Evolutionary conservation across 2,113 vertebrate genomes (phyloP).

Genomic region (Cynopterus brachyotis): DNA sequence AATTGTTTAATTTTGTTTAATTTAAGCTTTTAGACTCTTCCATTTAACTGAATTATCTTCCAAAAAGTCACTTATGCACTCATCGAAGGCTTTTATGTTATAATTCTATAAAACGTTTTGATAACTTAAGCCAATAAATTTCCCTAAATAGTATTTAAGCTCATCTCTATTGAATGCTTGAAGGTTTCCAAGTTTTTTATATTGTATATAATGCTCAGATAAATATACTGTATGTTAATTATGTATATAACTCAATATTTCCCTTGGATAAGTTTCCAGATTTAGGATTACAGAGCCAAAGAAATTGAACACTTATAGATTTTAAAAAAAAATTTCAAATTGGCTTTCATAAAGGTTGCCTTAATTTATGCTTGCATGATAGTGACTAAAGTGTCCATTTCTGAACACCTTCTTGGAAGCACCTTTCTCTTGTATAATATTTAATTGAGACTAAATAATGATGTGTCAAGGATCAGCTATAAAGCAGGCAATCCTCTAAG

Average conservation of each 20-base stretch:
- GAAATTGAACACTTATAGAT: neutral
- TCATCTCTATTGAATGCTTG: neutral
- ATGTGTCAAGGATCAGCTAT: neutral
- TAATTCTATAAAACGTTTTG: neutral
- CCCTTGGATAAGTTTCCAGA: neutral
- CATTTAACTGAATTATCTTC: neutral
- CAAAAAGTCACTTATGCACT: neutral
- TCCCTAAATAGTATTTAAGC: neutral
- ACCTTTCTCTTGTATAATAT: neutral
- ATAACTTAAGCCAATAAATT: neutral
- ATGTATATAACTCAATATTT: neutral
- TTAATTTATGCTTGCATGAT: neutral
- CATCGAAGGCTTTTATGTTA: neutral
- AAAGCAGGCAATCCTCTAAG: neutral
- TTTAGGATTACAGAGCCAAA: slow-evolving; percentile 8
- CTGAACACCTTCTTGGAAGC: neutral
- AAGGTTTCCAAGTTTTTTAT: slow-evolving; percentile 3
- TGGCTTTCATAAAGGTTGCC: neutral
- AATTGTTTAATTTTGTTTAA: neutral
- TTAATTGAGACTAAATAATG: neutral
- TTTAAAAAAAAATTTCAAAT: neutral
- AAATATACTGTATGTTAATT: neutral
- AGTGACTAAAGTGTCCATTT: neutral
- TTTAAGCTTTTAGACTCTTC: neutral
- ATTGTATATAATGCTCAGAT: neutral